Evolutionary conservation across 2,797 vertebrate species (phyloP).

Genomic region (Phylloscopus collybita): DNA sequence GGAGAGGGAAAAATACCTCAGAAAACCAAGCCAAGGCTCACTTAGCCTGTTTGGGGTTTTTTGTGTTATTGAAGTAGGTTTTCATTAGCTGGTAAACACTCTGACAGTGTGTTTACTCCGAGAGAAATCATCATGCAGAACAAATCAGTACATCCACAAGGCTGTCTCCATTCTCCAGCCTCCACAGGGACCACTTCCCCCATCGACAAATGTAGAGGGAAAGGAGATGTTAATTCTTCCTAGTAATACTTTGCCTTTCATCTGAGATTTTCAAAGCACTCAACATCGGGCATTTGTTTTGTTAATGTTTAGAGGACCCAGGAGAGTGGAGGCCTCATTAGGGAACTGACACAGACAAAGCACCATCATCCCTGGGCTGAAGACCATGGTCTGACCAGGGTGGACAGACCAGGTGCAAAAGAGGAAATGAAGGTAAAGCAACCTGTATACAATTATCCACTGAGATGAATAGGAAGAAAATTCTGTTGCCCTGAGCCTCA

Average conservation of each 20-base stretch:
- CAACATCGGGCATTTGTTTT: not conserved
- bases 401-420: not conserved
- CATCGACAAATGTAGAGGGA: not conserved
- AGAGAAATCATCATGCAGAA: constrained; percentile 30
- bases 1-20: not conserved
- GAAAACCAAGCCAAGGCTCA: not conserved
- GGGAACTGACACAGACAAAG: not conserved
- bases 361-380: not conserved
- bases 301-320: constrained; percentile 29
- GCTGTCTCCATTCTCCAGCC: constrained; percentile 22
- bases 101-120: constrained; percentile 21
- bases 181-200: not conserved
- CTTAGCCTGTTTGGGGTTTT: not conserved
- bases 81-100: constrained; percentile 63
- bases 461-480: not conserved
- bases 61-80: constrained; percentile 36
- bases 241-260: constrained; percentile 28
- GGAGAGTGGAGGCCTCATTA: not conserved
- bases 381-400: not conserved
- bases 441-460: not conserved
- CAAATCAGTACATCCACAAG: constrained; percentile 38
- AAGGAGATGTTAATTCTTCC: constrained; percentile 41
- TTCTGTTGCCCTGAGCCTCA: not conserved
- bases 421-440: not conserved
- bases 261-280: constrained; percentile 52